Base-by-base conservation (phyloP, 2,888 invertebrate genomes). In the Nephrotoma appendiculata region DNA sequence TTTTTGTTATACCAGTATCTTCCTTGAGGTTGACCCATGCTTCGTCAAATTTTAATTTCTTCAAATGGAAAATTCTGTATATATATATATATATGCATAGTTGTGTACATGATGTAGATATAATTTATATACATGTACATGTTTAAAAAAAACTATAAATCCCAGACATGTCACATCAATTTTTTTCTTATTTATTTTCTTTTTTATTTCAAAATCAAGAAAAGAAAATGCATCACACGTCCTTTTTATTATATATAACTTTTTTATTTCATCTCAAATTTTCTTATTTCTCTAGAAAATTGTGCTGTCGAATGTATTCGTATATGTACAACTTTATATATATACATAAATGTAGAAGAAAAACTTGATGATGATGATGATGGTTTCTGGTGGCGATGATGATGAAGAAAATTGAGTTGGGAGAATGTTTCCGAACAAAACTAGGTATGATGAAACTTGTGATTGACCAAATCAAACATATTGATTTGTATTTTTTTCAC, bases 381-480 rank as follows among this genome's bases (percentile, higher is more conserved):
- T 71, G 15, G 52, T 52, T 9, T 44, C 31, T 44, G 71, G 71
- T 71, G 71, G 2, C 31, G 71, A 71, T 71, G 71, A 71, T 71
- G 71, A 71, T 71, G 31, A 71, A 71, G 71, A 71, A 71, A 71
- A 71, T 71, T 71, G 71, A 71, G 71, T 31, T 71, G 71, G 71
- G 71, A 71, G 71, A 71, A 31, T 71, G 71, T 31, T 52, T 43
- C 84, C 15, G 42, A 85, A 44, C 85, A 44, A 43, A 85, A 43
- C 43, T 44, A 85, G 85, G 44, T 85, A 44, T 44, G 71, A 71
- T 71, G 71, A 71, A 71, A 71, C 19, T 71, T 71, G 41, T 86
- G 86, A 86, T 86, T 86, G 86, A 86, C 86, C 86, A 86, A 86
- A 86, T 86, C 86, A 86, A 86, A 86, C 45, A 86, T 86, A 86